phyloP scores from a whole-genome alignment of 2,797 vertebrate genomes.

The Sphenopsis melanotis region DNA sequence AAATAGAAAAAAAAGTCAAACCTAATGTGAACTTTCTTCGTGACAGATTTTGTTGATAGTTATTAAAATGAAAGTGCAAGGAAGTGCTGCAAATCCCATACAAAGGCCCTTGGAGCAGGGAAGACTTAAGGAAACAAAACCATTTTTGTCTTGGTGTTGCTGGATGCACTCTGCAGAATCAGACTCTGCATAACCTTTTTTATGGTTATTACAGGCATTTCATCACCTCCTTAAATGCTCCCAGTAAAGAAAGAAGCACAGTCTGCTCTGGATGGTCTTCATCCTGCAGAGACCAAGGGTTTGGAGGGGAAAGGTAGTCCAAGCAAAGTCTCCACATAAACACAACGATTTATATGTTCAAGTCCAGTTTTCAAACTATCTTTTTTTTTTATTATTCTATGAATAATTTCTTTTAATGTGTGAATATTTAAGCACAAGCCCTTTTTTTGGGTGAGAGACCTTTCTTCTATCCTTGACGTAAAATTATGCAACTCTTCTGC shows the following conservation, averaged over 20 bases:
- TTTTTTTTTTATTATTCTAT: neutral
- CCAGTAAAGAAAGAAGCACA: neutral
- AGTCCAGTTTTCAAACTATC: accelerated
- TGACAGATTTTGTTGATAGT: neutral
- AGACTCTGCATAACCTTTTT: neutral
- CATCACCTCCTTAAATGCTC: neutral
- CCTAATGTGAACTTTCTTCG: neutral
- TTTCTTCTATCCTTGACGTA: neutral
- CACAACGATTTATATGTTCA: neutral
- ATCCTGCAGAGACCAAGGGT: neutral
- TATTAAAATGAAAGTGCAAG: neutral
- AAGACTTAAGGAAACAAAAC: neutral
- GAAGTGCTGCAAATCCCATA: neutral
- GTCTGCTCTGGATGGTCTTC: neutral
- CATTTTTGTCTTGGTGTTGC: neutral
- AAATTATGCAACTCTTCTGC: neutral
- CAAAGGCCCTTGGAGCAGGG: neutral
- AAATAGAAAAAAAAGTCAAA: neutral
- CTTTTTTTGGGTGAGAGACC: neutral
- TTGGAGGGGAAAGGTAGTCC: neutral
- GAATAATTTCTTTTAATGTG: neutral
- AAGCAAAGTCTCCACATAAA: neutral
- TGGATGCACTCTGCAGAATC: neutral
- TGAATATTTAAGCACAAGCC: neutral
- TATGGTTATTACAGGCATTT: neutral